These are phyloP conservation scores for Naja naja DNA, from an alignment of 2,113 vertebrate genomes.

Conservation along the genomic window DNA sequence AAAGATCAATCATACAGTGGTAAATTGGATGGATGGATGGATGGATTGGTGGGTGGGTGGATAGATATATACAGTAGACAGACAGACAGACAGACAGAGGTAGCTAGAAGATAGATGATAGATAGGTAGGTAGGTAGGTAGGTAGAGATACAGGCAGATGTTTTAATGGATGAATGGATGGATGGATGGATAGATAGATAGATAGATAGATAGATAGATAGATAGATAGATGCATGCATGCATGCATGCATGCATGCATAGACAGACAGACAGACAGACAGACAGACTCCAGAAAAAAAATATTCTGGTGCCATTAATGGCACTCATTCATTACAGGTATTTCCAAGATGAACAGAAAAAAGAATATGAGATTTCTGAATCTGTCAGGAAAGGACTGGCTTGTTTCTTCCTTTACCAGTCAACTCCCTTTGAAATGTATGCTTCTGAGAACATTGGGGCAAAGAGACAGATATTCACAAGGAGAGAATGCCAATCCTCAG, in stretches of 20 bases:
- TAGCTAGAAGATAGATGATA: too few species aligned
- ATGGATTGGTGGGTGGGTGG: too few species aligned
- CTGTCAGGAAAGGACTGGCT: conserved; percentile 3
- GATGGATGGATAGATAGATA: background rate
- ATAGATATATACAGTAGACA: too few species aligned
- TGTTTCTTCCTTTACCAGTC: background rate
- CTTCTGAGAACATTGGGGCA: background rate
- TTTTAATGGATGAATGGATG: too few species aligned
- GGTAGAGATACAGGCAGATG: too few species aligned
- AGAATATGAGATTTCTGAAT: background rate
- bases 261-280: background rate
- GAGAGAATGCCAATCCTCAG: background rate
- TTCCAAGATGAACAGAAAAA: background rate
- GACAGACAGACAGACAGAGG: background rate
- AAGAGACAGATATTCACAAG: background rate
- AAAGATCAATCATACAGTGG: background rate
- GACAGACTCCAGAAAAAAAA: background rate
- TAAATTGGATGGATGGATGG: background rate
- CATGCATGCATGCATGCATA: background rate
- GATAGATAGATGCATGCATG: background rate
- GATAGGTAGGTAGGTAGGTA: too few species aligned
- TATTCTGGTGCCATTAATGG: background rate
- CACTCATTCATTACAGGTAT: background rate
- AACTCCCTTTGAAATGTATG: background rate
- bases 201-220: background rate